These are phyloP conservation scores for Oryzaephilus surinamensis DNA, from an alignment of 1,140 invertebrate species.

Conservation along the genomic window DNA sequence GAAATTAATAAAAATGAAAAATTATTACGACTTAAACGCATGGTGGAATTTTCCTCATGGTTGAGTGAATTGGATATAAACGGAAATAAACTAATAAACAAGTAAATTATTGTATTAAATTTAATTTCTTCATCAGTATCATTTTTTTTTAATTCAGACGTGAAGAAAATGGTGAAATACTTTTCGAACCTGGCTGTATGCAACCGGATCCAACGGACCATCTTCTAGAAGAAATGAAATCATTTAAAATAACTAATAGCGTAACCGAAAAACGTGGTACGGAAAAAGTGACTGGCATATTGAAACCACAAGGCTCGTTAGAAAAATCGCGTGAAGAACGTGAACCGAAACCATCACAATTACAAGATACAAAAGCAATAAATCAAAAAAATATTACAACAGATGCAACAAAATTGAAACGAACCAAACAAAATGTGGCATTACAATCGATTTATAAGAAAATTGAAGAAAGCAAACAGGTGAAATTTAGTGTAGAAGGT, in stretches of 20 bases:
- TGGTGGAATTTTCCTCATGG: constrained; percentile 41
- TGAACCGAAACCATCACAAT: constrained; percentile 23
- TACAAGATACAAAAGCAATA: constrained; percentile 7
- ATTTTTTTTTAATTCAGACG: constrained; percentile 19
- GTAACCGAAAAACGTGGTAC: constrained; percentile 6
- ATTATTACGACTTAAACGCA: constrained; percentile 34
- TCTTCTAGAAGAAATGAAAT: constrained; percentile 34
- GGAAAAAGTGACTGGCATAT: constrained; percentile 51
- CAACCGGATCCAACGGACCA: constrained; percentile 35
- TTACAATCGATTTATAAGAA: constrained; percentile 63
- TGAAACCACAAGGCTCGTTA: constrained; percentile 57
- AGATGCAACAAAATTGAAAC: constrained; percentile 26
- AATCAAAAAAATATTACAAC: constrained; percentile 13
- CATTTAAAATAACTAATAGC: constrained; percentile 26
- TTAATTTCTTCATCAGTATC: neutral
- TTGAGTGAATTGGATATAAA: constrained; percentile 39
- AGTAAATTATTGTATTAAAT: constrained; percentile 19
- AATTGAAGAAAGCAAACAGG: constrained; percentile 50
- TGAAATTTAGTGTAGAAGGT: constrained; percentile 29
- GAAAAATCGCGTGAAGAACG: constrained; percentile 49
- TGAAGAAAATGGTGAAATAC: constrained; percentile 18
- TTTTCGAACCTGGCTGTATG: constrained; percentile 31
- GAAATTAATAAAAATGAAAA: constrained; percentile 26
- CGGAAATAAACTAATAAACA: constrained; percentile 34
- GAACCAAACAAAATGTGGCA: constrained; percentile 33